Base-by-base conservation (phyloP, 2,797 vertebrate species). In the Rhinella marina region DNA sequence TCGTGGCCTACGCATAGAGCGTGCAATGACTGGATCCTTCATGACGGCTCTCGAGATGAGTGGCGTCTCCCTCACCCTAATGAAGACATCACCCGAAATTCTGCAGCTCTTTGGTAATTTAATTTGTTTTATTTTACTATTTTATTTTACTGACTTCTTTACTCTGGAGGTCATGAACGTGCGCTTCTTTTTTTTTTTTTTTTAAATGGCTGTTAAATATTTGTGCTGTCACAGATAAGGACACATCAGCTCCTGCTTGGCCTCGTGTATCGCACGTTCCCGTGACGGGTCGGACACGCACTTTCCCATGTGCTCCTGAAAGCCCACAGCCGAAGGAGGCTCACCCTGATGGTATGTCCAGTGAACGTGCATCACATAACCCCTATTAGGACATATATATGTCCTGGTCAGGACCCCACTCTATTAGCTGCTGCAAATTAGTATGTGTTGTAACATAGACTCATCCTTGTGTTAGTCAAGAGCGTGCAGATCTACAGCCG, bases 21-120 rank as follows among this genome's bases (percentile, higher is more conserved):
- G 98, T 75, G 96, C 94, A 82, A 94, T 98, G 91, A 95, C 97
- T 21, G 98, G 98, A 4, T 94, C 95, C 1, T 99, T 98, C 92
- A 98, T 99, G 97, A 98, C 98, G 0, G 97, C 98, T 0, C 92
- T 99, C 92, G 97, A 99, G 92, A 99, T 99, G 98, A 94, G 96
- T 0, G 98, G 98, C 8, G 87, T 98, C 70, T 99, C 98, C 10
- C 94, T 99, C 90, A 97, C 96, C 19, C 89, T 99, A 82, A 92
- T 99, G 96, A 93, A 85, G 90, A 94, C 91, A 8, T 90, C 96
- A 7, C 90, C 94, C 70, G 94, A 97, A 87, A 93, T 94, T 0
- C 91, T 99, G 52, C 88, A 87, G 75, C 95, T 98, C 83, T 96
- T 98, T 25, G 98, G 98, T 99, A 91, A 94, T 95, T 66, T 56